Base-by-base conservation (phyloP, 2,888 invertebrate species). In the Caenorhabditis sp. region DNA sequence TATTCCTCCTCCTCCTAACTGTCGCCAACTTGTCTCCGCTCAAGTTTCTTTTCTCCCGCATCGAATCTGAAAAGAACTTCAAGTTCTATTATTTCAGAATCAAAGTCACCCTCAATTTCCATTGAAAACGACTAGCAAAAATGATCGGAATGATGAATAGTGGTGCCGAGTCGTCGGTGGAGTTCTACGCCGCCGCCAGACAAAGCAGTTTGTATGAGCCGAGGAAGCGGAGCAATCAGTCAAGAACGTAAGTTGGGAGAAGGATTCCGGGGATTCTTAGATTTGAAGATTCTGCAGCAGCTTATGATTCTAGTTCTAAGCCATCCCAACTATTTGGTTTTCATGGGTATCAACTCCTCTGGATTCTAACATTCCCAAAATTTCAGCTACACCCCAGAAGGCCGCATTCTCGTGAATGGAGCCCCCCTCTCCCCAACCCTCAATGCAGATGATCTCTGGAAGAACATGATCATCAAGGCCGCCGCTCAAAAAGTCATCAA, bases 121-220 rank as follows among this genome's bases (percentile, higher is more conserved):
- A n/a, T n/a, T n/a, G 14, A 14, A 26, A 54, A 54, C 26, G 4
- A 14, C 66, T 24, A 47, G 49, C 26, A 19, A 49, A 28, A 80
- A 87, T 88, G 88, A 85, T 88, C 35, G 87, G 87, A 85, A 87
- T 88, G 85, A 88, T 88, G 87, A 88, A 88, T 61, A 82, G 82
- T 56, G 86, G 87, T 22, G 79, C 80, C 16, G 83, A 86, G 31
- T 69, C 76, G 22, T 66, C 63, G n/a, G 84, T 87, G 26, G 88
- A 88, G 28, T 87, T 87, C 73, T 88, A 87, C 63, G 77, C 86
- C 26, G 61, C 87, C 0, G 82, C 84, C 1, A 24, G 85, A 0
- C 86, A 79, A 51, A 82, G 80, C 58, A 85, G 85, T 28, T 74
- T 88, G 26, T 88, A 86, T 38, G 84, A 83, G 24, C 49, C 74